Evolutionary conservation across 1,140 invertebrate genomes (phyloP), one percentile per base, ranked within the genome.

Genomic region (Drosophila ercepeae): DNA sequence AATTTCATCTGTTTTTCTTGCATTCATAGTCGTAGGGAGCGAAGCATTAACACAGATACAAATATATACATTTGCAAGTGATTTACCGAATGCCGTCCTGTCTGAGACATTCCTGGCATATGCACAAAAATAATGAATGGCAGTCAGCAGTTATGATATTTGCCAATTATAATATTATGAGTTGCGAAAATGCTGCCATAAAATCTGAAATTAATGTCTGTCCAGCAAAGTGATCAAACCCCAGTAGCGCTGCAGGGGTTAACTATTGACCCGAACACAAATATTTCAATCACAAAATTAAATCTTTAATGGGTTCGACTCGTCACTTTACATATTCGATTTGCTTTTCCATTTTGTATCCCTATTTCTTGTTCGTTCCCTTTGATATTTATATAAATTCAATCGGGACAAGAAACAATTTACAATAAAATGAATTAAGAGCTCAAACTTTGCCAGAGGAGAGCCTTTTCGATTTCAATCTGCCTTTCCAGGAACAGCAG

Each of bases 351-450:
- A 19, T 16, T 41, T 53, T 25, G 23, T 11, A 36, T 4, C 13
- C n/a, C 14, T 39, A 16, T 39, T 54, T 14, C 8, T 54, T 29
- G 23, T 52, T 44, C 23, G 21, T 14, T 52, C 9, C 16, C 5
- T 29, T 7, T 18, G 5, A 32, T 44, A 19, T 59, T 60, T 75
- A 25, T 50, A 34, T 55, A 50, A 59, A 55, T 49, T 59, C 45
- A 58, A 73, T 74, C 53, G 69, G 29, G 49, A 53, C 27, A 32
- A 79, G 79, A 32, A 75, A 86, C 81, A 61, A 79, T 86, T 86
- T 79, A 48, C 25, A 64, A 52, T 49, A 86, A 86, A 76, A 73
- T 86, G 73, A 76, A 79, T 84, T 61, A 84, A 69, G 72, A 59
- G 67, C 64, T 34, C 16, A 70, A 72, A 57, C 52, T 74, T 53